These are phyloP conservation scores for Saturnia pavonia DNA, from an alignment of 2,888 invertebrate genomes.

Conservation along the genomic window DNA sequence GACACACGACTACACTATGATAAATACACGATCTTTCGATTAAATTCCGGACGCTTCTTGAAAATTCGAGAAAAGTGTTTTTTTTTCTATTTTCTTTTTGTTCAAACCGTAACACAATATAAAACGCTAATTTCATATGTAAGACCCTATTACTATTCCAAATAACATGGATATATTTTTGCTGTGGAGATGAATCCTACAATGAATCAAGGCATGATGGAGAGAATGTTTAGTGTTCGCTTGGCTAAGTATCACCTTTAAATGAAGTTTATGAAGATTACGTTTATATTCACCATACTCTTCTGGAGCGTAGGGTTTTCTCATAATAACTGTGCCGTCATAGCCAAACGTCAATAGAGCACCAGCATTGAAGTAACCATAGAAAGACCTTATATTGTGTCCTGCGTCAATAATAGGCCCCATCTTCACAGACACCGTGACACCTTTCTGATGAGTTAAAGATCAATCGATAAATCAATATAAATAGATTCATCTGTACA, in stretches of 20 bases:
- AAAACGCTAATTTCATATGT: no score
- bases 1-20: no score
- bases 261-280: not conserved
- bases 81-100: no score
- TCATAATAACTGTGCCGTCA: constrained; percentile 57
- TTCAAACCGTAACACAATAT: no score
- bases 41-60: no score
- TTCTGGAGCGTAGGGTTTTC: constrained; percentile 46
- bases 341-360: constrained; percentile 62
- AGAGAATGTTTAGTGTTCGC: not conserved
- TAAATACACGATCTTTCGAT: no score
- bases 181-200: not conserved
- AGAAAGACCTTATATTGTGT: constrained; percentile 61
- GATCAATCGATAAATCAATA: not conserved
- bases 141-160: no score
- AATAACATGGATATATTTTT: not conserved
- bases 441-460: constrained; percentile 59
- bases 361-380: constrained; percentile 41
- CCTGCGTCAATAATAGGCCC: constrained; percentile 58
- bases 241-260: not conserved
- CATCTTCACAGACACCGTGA: constrained; percentile 68
- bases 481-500: no score
- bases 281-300: constrained; percentile 47
- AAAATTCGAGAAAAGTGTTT: no score
- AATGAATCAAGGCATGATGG: not conserved